Evolutionary conservation across 2,113 vertebrate genomes (phyloP).

Genomic region (Sylvia atricapilla): DNA sequence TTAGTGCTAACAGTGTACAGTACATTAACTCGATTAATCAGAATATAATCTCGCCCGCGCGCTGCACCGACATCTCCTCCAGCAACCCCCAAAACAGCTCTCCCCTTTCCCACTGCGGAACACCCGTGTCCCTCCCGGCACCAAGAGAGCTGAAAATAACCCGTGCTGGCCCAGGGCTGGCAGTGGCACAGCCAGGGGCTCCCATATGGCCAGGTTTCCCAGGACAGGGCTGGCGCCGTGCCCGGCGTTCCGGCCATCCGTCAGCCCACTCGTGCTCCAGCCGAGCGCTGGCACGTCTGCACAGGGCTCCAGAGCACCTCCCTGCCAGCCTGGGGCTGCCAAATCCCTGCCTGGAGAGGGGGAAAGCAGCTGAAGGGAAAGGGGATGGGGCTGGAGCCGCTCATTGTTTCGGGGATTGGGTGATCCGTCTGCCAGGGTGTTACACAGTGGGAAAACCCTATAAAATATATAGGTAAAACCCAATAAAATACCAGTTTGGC

Average conservation of each 20-base stretch:
- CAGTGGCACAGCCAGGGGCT: neutral
- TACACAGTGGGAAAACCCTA: too few species aligned
- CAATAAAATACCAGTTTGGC: neutral
- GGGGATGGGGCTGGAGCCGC: accelerated
- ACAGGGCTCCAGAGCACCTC: neutral
- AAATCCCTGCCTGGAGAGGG: accelerated
- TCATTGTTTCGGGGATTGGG: neutral
- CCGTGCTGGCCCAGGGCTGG: neutral
- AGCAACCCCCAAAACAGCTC: neutral
- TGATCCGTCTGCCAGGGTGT: neutral
- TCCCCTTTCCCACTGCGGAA: accelerated
- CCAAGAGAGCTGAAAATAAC: conserved; percentile 12
- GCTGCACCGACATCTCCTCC: neutral
- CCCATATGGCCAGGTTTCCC: conserved; percentile 35
- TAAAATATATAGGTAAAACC: too few species aligned
- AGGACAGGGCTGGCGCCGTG: neutral
- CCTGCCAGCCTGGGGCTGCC: accelerated
- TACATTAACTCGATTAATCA: neutral
- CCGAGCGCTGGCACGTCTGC: neutral
- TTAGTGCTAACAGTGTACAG: neutral
- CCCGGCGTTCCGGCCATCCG: neutral
- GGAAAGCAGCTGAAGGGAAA: neutral
- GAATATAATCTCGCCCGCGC: neutral
- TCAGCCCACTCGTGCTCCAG: neutral
- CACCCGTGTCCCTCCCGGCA: accelerated